Conservation (phyloP, 2,113 vertebrate genomes). For the Natator depressus region DNA sequence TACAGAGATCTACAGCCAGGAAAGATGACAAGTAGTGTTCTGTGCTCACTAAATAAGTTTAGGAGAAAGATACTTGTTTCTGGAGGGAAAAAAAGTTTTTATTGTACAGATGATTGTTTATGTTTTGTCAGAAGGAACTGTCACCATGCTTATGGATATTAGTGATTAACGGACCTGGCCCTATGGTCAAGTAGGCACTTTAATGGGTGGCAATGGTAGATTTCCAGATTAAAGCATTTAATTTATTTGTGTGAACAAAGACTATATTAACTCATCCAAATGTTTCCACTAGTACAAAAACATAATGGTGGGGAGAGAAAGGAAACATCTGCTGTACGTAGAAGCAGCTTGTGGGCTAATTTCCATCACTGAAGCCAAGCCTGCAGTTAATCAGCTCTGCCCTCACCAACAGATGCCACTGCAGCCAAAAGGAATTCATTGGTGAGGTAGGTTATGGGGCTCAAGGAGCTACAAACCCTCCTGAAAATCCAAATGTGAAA, state of each 20-base stretch:
- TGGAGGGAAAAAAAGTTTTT: not conserved
- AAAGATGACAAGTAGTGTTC: accelerated
- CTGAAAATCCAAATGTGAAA: slow-evolving; percentile 40
- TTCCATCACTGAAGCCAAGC: not conserved
- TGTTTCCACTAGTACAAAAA: not conserved
- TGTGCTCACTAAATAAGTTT: not conserved
- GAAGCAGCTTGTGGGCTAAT: slow-evolving; percentile 1
- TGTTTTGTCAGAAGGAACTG: not conserved
- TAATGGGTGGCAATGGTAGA: not conserved
- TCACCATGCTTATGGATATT: not conserved
- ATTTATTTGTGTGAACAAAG: not conserved
- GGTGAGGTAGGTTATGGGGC: slow-evolving; percentile 16
- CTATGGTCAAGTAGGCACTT: not conserved
- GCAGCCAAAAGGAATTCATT: slow-evolving; percentile 59
- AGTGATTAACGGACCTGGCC: not conserved
- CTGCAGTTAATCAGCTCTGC: not conserved
- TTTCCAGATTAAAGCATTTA: not conserved
- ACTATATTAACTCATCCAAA: not conserved
- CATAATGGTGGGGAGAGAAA: slow-evolving; percentile 5
- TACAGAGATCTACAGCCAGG: not conserved
- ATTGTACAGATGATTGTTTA: not conserved
- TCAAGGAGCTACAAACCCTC: not conserved
- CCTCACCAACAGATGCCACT: slow-evolving; percentile 66
- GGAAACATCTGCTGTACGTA: slow-evolving; percentile 24
- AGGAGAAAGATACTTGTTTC: not conserved